Conservation (phyloP, 2,888 invertebrate species). For the Scaptomyza caliginosa region DNA sequence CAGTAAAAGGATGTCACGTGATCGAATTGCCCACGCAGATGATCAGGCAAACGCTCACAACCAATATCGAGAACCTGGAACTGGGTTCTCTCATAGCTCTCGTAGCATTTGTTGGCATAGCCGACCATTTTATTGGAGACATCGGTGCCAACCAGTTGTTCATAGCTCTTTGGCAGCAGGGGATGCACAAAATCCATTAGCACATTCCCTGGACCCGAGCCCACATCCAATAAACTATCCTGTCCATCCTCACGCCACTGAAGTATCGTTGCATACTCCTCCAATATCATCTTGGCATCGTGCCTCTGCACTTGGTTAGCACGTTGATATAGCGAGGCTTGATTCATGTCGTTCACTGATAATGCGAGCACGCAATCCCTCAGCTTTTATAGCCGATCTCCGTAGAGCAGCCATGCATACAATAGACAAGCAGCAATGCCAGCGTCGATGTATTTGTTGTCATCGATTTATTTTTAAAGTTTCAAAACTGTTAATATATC, state of each 20-base stretch:
- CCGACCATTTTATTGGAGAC: constrained; percentile 89
- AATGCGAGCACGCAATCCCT: constrained; percentile 15
- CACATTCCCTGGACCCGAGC: constrained; percentile 90
- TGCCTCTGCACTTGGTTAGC: constrained; percentile 88
- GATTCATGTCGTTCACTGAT: constrained; percentile 85
- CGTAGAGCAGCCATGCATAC: constrained; percentile 1
- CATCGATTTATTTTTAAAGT: constrained; percentile 64
- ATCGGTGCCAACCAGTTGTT: constrained; percentile 87
- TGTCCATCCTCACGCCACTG: constrained; percentile 85
- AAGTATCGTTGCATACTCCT: constrained; percentile 87
- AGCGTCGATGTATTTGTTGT: too few relatives aligned
- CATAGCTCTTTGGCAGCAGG: constrained; percentile 86
- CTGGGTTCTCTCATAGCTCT: constrained; percentile 73
- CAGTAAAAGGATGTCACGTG: constrained; percentile 91
- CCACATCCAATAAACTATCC: constrained; percentile 88
- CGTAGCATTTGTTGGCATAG: constrained; percentile 86
- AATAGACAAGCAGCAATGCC: constrained; percentile 9
- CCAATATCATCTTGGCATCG: constrained; percentile 87
- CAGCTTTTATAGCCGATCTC: constrained; percentile 54
- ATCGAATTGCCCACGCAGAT: constrained; percentile 86
- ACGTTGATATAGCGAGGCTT: constrained; percentile 88
- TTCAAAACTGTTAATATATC: constrained; percentile 15
- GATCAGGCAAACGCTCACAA: constrained; percentile 84
- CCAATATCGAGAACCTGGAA: constrained; percentile 86
- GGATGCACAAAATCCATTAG: constrained; percentile 87